Base-by-base conservation (phyloP, 1,140 invertebrate species). In the Watersipora subatra region DNA sequence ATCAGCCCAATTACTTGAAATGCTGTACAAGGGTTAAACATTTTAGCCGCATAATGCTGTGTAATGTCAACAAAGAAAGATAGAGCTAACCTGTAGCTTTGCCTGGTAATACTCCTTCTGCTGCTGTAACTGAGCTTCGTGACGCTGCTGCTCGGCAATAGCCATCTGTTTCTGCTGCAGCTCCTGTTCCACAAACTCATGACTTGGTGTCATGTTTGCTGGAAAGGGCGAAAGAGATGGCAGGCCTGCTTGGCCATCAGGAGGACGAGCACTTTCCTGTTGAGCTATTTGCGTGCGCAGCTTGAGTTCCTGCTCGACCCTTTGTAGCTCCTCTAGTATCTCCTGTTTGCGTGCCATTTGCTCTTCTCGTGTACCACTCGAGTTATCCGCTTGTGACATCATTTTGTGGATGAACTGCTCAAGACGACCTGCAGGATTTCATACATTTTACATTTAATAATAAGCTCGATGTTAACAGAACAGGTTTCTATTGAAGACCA, bases 241-340 rank as follows among this genome's bases (percentile, higher is more conserved):
- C 64, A 63, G 56, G 69, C 67, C 2, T 68, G 63, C 30, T 67
- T 68, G 34, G 67, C 68, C 25, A 61, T 46, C 59, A 69, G 69
- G 19, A 34, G 63, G 30, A 69, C 64, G 46, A 70, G 71, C 22
- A 67, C 71, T 63, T 57, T 69, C 62, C 2, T 58, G 19, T 71
- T 79, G 66, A 74, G 34, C 34, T n/a, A 7, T 46, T n/a, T 46
- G 34, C n/a, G 82, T 83, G 72, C 88, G 88, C 61, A 85, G 86
- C 69, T 88, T 86, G 55, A 89, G 74, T 70, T 89, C 87, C 67
- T 86, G 80, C 74, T 89, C 88, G 59, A 89, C 87, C 78, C 86
- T 85, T 79, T 89, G 86, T 65, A 90, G 76, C 76, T 90, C 88
- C 72, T 89, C 88, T 3, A 89, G 81, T 71, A 89, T 88, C 73